Conservation (phyloP, 2,797 vertebrate genomes). For the Myripristis murdjan region DNA sequence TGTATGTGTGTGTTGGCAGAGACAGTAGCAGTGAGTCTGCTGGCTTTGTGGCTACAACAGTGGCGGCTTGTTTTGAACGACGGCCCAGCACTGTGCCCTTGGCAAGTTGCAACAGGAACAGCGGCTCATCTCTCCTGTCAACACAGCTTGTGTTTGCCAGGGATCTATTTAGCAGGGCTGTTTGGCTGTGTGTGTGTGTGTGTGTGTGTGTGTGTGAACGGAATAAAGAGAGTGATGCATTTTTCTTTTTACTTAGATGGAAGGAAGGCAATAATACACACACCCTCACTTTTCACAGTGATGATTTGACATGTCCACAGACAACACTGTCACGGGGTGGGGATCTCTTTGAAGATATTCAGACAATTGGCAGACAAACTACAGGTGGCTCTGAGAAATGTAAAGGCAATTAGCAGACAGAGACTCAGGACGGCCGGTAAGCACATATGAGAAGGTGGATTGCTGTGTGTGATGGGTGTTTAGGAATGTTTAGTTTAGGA, state of each 20-base stretch:
- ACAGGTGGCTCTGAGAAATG: slow-evolving; percentile 70
- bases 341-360: slow-evolving; percentile 73
- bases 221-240: slow-evolving; percentile 74
- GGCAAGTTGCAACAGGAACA: slow-evolving; percentile 86
- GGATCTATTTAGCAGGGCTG: slow-evolving; percentile 76
- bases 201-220: slow-evolving; percentile 45
- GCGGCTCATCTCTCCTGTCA: slow-evolving; percentile 85
- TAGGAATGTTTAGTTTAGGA: slow-evolving; percentile 42
- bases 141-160: slow-evolving; percentile 85
- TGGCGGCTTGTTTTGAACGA: slow-evolving; percentile 75
- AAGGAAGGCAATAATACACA: slow-evolving; percentile 69
- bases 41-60: slow-evolving; percentile 79
- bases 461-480: background rate
- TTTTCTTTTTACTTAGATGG: slow-evolving; percentile 65
- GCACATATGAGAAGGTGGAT: slow-evolving; percentile 17
- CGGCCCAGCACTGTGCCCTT: slow-evolving; percentile 64
- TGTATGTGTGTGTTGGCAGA: slow-evolving; percentile 75
- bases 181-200: slow-evolving; percentile 70
- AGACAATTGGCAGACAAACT: slow-evolving; percentile 35
- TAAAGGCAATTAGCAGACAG: slow-evolving; percentile 47
- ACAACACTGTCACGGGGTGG: slow-evolving; percentile 64
- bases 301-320: slow-evolving; percentile 67
- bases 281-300: slow-evolving; percentile 64
- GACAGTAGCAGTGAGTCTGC: slow-evolving; percentile 79
- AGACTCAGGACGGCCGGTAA: slow-evolving; percentile 30